Conservation (phyloP, 2,888 invertebrate species). For the Macaria liturata region DNA sequence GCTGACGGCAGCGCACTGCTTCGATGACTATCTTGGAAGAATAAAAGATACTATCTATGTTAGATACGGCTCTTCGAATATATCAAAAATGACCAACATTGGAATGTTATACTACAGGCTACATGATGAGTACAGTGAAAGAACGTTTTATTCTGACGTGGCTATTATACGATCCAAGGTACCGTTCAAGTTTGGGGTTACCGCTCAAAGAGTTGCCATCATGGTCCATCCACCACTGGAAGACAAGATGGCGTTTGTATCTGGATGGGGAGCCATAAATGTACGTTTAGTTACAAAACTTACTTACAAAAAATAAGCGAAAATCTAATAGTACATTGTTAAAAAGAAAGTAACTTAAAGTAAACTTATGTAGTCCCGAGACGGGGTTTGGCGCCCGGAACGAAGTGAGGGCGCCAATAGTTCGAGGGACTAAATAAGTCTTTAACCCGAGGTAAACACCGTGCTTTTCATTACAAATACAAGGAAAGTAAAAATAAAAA, state of each 20-base stretch:
- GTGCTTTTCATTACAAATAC: too few relatives aligned
- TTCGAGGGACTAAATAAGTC: too few relatives aligned
- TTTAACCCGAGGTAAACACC: too few relatives aligned
- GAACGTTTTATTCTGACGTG: constrained; percentile 7
- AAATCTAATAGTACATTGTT: too few relatives aligned
- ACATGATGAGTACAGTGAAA: constrained; percentile 5
- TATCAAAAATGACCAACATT: background rate
- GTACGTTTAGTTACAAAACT: constrained; percentile 1
- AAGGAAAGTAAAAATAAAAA: too few relatives aligned
- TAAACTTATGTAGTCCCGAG: too few relatives aligned
- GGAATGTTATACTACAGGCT: constrained; percentile 11
- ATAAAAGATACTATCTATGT: background rate
- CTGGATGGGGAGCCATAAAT: constrained; percentile 13
- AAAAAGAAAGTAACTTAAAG: too few relatives aligned
- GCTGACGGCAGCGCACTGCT: constrained; percentile 28
- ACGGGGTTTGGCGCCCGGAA: too few relatives aligned
- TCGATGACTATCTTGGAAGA: constrained; percentile 16
- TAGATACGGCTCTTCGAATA: constrained; percentile 5
- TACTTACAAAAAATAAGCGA: too few relatives aligned
- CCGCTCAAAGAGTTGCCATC: constrained; percentile 11
- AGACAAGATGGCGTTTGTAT: constrained; percentile 8
- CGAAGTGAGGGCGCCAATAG: too few relatives aligned
- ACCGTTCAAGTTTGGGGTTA: background rate
- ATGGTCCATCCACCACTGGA: constrained; percentile 5
- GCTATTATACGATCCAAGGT: background rate